Base-by-base conservation (phyloP, 2,797 vertebrate species). In the Falco berigora region DNA sequence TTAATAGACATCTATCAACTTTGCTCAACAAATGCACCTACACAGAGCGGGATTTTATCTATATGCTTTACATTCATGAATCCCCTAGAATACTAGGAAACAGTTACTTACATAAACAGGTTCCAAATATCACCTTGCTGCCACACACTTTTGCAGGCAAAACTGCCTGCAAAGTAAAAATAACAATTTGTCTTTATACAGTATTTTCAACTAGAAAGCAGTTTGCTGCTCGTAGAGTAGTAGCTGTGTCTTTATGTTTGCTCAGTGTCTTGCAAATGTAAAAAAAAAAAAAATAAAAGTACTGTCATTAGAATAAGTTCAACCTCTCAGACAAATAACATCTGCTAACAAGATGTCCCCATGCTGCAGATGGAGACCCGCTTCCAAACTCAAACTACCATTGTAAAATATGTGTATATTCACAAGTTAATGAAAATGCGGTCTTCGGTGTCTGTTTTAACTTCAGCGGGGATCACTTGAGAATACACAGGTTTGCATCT, bases 311-410 rank as follows among this genome's bases (percentile, higher is more conserved):
- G 44, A 67, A 53, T 10, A 89, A 94, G 62, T 67, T 91, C 86
- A 86, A 49, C 49, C 27, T 47, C 49, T 62, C 78, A 68, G 49
- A 88, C 40, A 96, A 92, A 58, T 19, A 79, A 95, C 79, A 94
- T 95, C 92, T 95, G 93, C 77, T 94, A 90, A 93, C 84, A 96
- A 96, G 90, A 86, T 94, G 95, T 71, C 71, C 79, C 55, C 85
- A 59, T 63, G 24, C 6, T 90, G 38, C 86, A 96, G 59, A 92
- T 79, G 84, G 86, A 59, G 50, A 81, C 16, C 21, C 4, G 0
- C 66, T 84, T 92, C 68, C 44, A 66, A 67, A 92, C 55, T 87
- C 81, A 38, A 86, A 58, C 75, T 78, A 52, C 49, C 42, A 50
- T 49, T 89, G 79, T 80, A 93, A 97, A 96, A 55, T 81, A 81